Conservation (phyloP, 2,113 vertebrate genomes). For the Dipodomys stephensi region DNA sequence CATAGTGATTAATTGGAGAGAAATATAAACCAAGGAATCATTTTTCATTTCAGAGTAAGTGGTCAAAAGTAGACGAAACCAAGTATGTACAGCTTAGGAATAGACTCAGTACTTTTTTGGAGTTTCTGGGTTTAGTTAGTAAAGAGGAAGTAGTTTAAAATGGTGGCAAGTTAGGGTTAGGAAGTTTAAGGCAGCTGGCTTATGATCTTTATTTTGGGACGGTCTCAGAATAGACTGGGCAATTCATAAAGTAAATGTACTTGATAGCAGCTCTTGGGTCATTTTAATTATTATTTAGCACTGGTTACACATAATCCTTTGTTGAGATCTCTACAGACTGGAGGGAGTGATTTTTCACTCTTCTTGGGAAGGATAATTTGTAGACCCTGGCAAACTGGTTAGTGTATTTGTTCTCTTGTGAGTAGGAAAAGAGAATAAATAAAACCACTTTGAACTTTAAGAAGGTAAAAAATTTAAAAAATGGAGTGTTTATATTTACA, state of each 20-base stretch:
- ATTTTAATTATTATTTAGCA: constrained; percentile 14
- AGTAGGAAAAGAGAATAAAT: not conserved
- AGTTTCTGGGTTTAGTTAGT: constrained; percentile 18
- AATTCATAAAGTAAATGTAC: not conserved
- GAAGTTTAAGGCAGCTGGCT: not conserved
- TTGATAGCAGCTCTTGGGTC: not conserved
- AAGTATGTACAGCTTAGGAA: not conserved
- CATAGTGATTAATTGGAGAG: not conserved
- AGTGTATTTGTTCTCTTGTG: not conserved
- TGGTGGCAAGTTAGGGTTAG: not conserved
- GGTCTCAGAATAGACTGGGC: not conserved
- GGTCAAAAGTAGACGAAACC: not conserved
- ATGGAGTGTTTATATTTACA: constrained; percentile 71
- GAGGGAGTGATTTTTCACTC: not conserved
- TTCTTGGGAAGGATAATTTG: constrained; percentile 1
- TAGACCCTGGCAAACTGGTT: constrained; percentile 11
- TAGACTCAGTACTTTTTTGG: not conserved
- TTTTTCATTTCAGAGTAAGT: constrained; percentile 43
- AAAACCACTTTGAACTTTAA: constrained; percentile 52
- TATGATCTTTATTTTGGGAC: not conserved
- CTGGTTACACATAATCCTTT: not conserved
- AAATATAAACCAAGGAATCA: not conserved
- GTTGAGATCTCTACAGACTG: not conserved
- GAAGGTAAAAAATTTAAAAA: constrained; percentile 31
- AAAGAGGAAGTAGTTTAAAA: constrained; percentile 32